These are phyloP conservation scores for Brachypalpus laphriformis DNA, from an alignment of 2,888 invertebrate genomes.

Conservation along the genomic window DNA sequence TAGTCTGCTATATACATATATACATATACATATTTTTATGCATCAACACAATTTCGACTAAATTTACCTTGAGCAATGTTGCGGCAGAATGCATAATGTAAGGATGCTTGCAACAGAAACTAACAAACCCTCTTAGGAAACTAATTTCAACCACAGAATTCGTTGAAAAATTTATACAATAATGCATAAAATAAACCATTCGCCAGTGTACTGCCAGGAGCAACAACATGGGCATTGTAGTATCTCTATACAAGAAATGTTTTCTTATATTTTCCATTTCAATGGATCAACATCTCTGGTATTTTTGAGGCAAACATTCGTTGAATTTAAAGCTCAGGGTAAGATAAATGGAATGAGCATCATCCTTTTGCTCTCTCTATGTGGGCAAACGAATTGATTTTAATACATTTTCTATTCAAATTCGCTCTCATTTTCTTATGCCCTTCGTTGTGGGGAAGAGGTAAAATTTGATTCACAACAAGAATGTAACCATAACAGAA, in stretches of 20 bases:
- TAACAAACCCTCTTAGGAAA: not conserved
- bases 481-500: not conserved
- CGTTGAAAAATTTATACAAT: slow-evolving; percentile 31
- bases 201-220: not conserved
- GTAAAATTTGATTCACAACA: slow-evolving; percentile 9
- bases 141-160: slow-evolving; percentile 26
- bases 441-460: not conserved
- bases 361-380: not conserved
- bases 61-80: slow-evolving; percentile 2
- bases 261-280: slow-evolving; percentile 12
- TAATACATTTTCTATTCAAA: slow-evolving; percentile 9
- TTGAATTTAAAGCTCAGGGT: slow-evolving; percentile 11
- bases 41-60: slow-evolving; percentile 4
- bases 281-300: slow-evolving; percentile 1
- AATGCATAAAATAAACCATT: slow-evolving; percentile 9
- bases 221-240: not conserved
- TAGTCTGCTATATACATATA: not conserved
- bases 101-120: slow-evolving; percentile 18
- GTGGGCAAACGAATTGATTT: slow-evolving; percentile 13
- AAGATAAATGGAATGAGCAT: not conserved
- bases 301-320: slow-evolving; percentile 11
- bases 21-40: not conserved
- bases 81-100: slow-evolving; percentile 13
- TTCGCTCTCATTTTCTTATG: not conserved
- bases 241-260: slow-evolving; percentile 3